These are phyloP conservation scores for Heliothis peltigera DNA, from an alignment of 2,888 invertebrate species.

Conservation along the genomic window DNA sequence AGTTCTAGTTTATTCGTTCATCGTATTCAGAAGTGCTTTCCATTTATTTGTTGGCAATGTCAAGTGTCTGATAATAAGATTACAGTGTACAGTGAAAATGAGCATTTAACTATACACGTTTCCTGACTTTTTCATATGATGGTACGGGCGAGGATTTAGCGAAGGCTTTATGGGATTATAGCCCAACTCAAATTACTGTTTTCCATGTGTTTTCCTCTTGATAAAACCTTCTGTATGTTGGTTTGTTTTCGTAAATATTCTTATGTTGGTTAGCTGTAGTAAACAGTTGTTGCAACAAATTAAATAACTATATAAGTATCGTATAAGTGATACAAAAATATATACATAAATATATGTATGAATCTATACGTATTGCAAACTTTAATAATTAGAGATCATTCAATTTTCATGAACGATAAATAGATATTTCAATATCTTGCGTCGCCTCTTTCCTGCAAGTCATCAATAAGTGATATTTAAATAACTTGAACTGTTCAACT, in stretches of 20 bases:
- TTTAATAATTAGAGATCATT: no score
- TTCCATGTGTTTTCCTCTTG: conserved; percentile 6
- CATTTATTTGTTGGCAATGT: conserved; percentile 29
- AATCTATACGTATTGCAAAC: no score
- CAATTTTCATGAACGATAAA: background rate
- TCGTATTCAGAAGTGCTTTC: conserved; percentile 1
- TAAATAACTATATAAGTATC: background rate
- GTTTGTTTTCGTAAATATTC: conserved; percentile 2
- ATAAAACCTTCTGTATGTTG: conserved; percentile 9
- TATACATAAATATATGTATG: background rate
- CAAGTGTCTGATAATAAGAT: conserved; percentile 41
- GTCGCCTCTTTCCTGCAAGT: background rate
- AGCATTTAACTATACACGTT: conserved; percentile 46
- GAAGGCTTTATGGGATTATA: conserved; percentile 44
- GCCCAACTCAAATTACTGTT: conserved; percentile 12
- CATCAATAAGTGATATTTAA: background rate
- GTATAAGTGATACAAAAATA: background rate
- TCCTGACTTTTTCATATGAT: conserved; percentile 21
- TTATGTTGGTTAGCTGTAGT: background rate
- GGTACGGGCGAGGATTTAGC: conserved; percentile 14
- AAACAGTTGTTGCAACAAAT: background rate
- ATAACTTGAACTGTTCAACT: background rate
- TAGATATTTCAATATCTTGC: background rate
- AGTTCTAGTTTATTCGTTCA: conserved; percentile 22
- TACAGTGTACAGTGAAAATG: conserved; percentile 50